Evolutionary conservation across 2,888 invertebrate genomes (phyloP), one percentile per base, ranked within the genome.

Genomic region (Drosophila maculinotata): DNA sequence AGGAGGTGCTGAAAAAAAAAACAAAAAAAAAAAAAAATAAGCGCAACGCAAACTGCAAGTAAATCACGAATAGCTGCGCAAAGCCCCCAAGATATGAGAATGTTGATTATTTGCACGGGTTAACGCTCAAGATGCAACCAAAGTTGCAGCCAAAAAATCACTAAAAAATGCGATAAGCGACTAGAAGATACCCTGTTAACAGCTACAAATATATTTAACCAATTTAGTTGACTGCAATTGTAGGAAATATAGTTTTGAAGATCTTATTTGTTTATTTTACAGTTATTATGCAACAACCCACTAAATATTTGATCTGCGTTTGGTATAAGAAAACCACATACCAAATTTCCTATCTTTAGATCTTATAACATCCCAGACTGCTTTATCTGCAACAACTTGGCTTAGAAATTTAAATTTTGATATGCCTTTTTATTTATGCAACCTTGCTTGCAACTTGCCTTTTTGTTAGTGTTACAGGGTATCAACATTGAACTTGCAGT

Each of bases 81-180:
- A 68, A 44, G 17, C 57, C 69, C 67, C 72, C 49, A 62, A 84
- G 84, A 85, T 85, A 85, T 78, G 76, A 78, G 78, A 87, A 85
- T 69, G 85, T 85, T 87, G 84, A 85, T 85, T 85, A 87, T 85
- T 87, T 85, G 76, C 87, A 82, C 82, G 86, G 81, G 49, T 53
- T 62, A 44, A 57, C 54, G 28, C 53, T 36, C 20, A 51, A 60
- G 71, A 45, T 67, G 47, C 42, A 53, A 26, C 49, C 30, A 31
- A 30, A 53, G 48, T 14, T 26, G 51, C 15, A 52, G 36, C 12
- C 20, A 20, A 30, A 47, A 48, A 28, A 25, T 7, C n/a, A 0
- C 0, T 0, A 17, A 20, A 2, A 6, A 10, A 12, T 1, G 8
- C 17, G 10, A 3, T 15, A 17, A 30, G 3, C 44, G 25, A 33